A percentile compares a stretch with the other conserved stretches of the same genome.
phyloP scores from a whole-genome alignment of 2,113 vertebrate species.

The Morphnarchus princeps region DNA sequence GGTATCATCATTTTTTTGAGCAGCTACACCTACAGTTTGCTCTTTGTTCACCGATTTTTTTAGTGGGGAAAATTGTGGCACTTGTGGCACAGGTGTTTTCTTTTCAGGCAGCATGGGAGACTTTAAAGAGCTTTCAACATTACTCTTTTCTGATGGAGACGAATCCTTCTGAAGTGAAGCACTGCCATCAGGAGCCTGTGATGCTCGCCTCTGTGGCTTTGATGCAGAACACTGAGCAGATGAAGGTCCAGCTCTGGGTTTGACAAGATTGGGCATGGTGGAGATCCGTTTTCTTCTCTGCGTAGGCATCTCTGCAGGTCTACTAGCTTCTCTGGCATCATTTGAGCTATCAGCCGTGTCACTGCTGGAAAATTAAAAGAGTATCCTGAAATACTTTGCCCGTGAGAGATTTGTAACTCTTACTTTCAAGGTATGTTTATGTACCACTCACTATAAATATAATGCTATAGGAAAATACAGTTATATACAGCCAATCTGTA shows the following conservation, averaged over 20 bases:
- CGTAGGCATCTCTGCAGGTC: slow-evolving; percentile 56
- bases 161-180: slow-evolving; percentile 14
- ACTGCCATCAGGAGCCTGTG: not conserved
- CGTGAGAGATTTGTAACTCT: not conserved
- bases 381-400: not conserved
- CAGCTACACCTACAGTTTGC: not conserved
- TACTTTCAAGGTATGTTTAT: not conserved
- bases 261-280: slow-evolving; percentile 78
- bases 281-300: slow-evolving; percentile 88
- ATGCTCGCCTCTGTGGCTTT: slow-evolving; percentile 56
- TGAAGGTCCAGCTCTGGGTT: slow-evolving; percentile 71
- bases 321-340: slow-evolving; percentile 38
- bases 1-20: slow-evolving; percentile 18
- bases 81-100: slow-evolving; percentile 77
- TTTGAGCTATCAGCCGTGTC: slow-evolving; percentile 51
- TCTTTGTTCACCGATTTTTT: slow-evolving; percentile 57
- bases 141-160: not conserved
- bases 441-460: not conserved
- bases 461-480: not conserved
- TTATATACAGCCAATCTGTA: not conserved
- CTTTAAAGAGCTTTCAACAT: slow-evolving; percentile 20
- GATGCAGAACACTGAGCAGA: slow-evolving; percentile 35
- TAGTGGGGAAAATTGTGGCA: slow-evolving; percentile 68
- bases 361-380: slow-evolving; percentile 67
- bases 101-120: slow-evolving; percentile 62